Percentiles rank a stretch among this genome's conserved stretches.
Evolutionary conservation across 35 echinoderm and acorn worm species (phyloP).

Genomic region (Ophiothrix spiculata): DNA sequence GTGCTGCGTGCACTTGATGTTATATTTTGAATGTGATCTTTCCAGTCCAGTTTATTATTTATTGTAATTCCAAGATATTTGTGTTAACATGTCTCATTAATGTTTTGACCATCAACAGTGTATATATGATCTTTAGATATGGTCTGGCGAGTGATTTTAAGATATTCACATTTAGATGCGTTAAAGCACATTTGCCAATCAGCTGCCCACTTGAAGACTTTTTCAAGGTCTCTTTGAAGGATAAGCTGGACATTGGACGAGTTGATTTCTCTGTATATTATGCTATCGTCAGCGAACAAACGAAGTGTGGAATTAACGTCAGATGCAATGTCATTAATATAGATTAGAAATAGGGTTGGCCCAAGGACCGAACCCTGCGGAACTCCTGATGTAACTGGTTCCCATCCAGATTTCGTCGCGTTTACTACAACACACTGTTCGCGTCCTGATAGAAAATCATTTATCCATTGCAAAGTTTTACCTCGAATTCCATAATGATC

Average conservation of each 20-base stretch:
- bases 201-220: background rate
- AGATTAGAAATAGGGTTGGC: slow-evolving; percentile 1
- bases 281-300: slow-evolving; percentile 8
- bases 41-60: background rate
- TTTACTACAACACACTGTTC: slow-evolving; percentile 21
- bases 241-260: no score
- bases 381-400: slow-evolving; percentile 9
- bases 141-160: background rate
- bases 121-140: background rate
- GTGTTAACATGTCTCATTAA: background rate
- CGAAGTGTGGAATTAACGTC: background rate
- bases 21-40: background rate
- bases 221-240: background rate
- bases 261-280: slow-evolving; percentile 7
- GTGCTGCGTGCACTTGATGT: background rate
- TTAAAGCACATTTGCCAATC: slow-evolving; percentile 8
- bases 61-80: slow-evolving; percentile 14
- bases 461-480: background rate
- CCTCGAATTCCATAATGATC: slow-evolving; percentile 20
- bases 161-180: background rate
- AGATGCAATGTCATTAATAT: slow-evolving; percentile 13
- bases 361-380: slow-evolving; percentile 41
- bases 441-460: slow-evolving; percentile 14
- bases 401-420: background rate
- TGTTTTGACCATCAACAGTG: background rate